phyloP scores from a whole-genome alignment of 2,113 vertebrate species.

The Lycaon pictus region DNA sequence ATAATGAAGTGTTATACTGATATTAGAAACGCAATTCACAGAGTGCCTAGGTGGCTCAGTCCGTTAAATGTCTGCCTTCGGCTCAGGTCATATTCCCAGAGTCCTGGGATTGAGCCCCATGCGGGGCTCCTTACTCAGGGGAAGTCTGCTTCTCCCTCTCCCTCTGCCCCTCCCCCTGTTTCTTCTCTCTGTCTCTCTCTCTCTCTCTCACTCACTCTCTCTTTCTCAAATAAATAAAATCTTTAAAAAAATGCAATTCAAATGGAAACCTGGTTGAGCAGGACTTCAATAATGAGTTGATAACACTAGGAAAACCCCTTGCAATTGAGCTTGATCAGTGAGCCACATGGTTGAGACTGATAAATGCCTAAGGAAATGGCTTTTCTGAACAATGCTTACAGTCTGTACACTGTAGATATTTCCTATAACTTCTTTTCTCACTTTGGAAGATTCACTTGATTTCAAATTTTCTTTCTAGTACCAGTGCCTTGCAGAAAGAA shows the following conservation, averaged over 20 bases:
- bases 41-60: no score
- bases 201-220: no score
- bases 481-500: not conserved
- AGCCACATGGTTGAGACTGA: not conserved
- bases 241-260: not conserved
- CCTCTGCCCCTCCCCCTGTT: no score
- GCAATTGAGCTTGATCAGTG: not conserved
- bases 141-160: no score
- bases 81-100: no score
- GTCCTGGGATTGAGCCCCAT: no score
- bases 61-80: no score
- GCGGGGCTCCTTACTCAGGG: no score
- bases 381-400: not conserved
- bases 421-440: conserved; percentile 30
- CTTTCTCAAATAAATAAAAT: no score
- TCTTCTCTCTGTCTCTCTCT: no score
- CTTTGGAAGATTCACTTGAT: conserved; percentile 29
- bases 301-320: conserved; percentile 28
- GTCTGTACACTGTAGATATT: not conserved
- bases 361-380: not conserved
- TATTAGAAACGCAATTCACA: not conserved
- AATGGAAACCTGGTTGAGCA: not conserved
- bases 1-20: not conserved
- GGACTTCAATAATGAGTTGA: not conserved
- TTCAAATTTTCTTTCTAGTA: not conserved